These are phyloP conservation scores for Andrena minutula DNA, from an alignment of 2,888 invertebrate species.

Conservation along the genomic window DNA sequence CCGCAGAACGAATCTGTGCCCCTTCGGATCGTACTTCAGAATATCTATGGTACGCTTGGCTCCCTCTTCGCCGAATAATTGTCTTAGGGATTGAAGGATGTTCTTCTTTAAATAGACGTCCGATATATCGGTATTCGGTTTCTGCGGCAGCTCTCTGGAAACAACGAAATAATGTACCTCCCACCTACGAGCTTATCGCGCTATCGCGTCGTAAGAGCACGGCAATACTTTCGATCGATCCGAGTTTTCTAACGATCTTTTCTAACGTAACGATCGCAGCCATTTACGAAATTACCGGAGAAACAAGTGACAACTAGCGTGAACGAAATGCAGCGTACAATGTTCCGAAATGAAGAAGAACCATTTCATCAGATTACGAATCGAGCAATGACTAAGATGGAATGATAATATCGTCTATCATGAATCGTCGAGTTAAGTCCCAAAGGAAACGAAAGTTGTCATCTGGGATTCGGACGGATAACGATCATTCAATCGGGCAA, in stretches of 20 bases:
- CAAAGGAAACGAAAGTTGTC: neutral
- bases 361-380: constrained; percentile 21
- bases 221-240: constrained; percentile 3
- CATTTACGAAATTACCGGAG: neutral
- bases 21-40: constrained; percentile 86
- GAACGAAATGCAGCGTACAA: neutral
- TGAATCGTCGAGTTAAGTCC: neutral
- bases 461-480: neutral
- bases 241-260: neutral
- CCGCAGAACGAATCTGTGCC: constrained; percentile 86
- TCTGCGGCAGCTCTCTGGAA: constrained; percentile 85
- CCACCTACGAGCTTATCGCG: neutral
- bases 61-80: constrained; percentile 56
- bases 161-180: constrained; percentile 46
- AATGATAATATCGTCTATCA: neutral
- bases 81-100: constrained; percentile 79
- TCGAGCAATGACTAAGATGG: neutral
- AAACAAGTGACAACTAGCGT: neutral
- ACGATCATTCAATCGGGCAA: neutral
- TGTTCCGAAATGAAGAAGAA: constrained; percentile 2
- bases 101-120: constrained; percentile 87
- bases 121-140: constrained; percentile 83
- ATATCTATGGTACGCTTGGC: constrained; percentile 86
- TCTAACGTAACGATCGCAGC: neutral
- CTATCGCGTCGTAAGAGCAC: neutral